Conservation (phyloP, 2,113 vertebrate species). For the Oncorhynchus kisutch region DNA sequence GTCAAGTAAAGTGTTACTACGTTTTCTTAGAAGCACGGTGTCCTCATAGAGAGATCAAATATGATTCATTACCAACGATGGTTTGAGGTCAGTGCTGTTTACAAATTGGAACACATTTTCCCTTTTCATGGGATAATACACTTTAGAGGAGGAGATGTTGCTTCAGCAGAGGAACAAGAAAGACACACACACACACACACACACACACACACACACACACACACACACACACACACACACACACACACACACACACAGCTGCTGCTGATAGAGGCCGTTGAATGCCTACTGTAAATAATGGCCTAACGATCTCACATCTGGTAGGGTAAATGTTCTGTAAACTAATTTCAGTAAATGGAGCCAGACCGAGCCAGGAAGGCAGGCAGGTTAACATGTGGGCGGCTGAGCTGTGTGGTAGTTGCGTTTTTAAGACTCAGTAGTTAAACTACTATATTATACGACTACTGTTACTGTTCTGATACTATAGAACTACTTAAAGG, state of each 20-base stretch:
- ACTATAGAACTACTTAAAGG: background rate
- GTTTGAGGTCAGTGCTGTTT: no score
- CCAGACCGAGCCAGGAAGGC: background rate
- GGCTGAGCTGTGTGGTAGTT: background rate
- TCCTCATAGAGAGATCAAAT: no score
- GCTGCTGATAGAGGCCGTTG: background rate
- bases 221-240: no score
- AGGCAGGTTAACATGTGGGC: background rate
- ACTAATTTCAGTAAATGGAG: background rate
- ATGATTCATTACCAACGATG: no score
- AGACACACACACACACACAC: background rate
- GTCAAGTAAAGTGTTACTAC: no score
- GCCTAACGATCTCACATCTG: background rate
- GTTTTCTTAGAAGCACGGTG: no score
- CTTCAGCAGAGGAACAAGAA: background rate
- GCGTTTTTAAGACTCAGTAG: background rate
- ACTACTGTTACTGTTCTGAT: background rate
- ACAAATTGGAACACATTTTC: background rate
- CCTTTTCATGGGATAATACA: no score
- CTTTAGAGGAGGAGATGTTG: no score
- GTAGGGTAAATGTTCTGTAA: slow-evolving; percentile 1
- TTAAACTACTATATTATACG: background rate
- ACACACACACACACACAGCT: background rate
- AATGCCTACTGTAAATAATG: background rate
- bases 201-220: no score